These are phyloP conservation scores for Entomobrya multifasciata DNA, from an alignment of 2,888 invertebrate species.

Conservation along the genomic window DNA sequence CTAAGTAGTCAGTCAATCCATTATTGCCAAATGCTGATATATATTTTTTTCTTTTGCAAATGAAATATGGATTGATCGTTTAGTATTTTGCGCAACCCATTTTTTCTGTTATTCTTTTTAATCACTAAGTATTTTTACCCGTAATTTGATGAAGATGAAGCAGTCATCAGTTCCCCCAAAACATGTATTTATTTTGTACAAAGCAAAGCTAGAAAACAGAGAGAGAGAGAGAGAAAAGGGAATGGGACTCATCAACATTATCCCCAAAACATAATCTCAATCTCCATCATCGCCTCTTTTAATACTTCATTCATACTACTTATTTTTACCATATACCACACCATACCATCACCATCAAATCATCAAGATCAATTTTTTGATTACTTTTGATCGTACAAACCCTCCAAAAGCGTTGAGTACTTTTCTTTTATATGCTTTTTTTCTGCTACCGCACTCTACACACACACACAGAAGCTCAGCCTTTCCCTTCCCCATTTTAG, in stretches of 20 bases:
- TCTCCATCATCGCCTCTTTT: slow-evolving; percentile 70
- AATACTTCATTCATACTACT: slow-evolving; percentile 54
- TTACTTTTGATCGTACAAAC: slow-evolving; percentile 72
- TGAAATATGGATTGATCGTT: background rate
- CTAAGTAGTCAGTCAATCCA: no score
- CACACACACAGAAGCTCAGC: background rate
- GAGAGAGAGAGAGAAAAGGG: background rate
- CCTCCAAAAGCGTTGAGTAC: slow-evolving; percentile 53
- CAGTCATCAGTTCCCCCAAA: background rate
- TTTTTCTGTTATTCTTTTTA: background rate
- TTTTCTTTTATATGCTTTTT: slow-evolving; percentile 37
- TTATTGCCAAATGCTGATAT: no score
- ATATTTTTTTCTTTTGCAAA: no score
- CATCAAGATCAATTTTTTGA: slow-evolving; percentile 75
- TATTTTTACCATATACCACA: slow-evolving; percentile 42
- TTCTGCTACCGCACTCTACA: slow-evolving; percentile 19
- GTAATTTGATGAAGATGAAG: background rate
- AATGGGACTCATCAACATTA: slow-evolving; percentile 34
- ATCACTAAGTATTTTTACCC: background rate
- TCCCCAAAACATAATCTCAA: slow-evolving; percentile 70
- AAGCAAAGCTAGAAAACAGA: background rate
- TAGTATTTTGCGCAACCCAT: background rate
- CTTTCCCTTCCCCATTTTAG: slow-evolving; percentile 40
- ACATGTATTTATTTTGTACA: background rate
- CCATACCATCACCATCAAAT: slow-evolving; percentile 61